Percentiles rank a stretch among this genome's conserved stretches.
Evolutionary conservation across 2,888 invertebrate species (phyloP).

Genomic region (Lagria hirta): DNA sequence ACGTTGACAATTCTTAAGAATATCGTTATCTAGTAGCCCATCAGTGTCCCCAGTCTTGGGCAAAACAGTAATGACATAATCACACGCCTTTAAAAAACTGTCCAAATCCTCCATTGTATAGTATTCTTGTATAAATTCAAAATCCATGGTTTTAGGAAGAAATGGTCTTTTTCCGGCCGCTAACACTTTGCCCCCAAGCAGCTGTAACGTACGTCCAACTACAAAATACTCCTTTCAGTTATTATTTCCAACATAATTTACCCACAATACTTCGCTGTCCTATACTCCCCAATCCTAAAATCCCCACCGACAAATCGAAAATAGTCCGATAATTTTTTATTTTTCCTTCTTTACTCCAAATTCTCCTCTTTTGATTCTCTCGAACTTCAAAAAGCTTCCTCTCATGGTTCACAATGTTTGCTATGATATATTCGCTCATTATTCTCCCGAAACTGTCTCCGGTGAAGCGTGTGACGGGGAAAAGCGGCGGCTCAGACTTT

Average conservation of each 20-base stretch:
- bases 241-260: constrained; percentile 9
- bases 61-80: constrained; percentile 59
- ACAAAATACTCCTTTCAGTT: constrained; percentile 28
- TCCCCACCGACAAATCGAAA: constrained; percentile 56
- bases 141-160: constrained; percentile 27
- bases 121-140: constrained; percentile 40
- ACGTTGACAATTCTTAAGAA: constrained; percentile 55
- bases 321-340: constrained; percentile 51
- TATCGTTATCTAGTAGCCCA: constrained; percentile 55
- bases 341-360: constrained; percentile 49
- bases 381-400: constrained; percentile 49
- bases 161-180: constrained; percentile 35
- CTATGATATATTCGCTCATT: constrained; percentile 58
- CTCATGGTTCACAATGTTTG: constrained; percentile 56
- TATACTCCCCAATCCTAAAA: constrained; percentile 59
- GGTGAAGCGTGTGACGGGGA: constrained; percentile 51
- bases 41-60: constrained; percentile 57
- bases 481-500: constrained; percentile 35
- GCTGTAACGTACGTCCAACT: constrained; percentile 55
- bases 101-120: constrained; percentile 44
- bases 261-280: constrained; percentile 53
- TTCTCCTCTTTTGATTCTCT: constrained; percentile 46
- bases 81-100: constrained; percentile 54
- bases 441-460: constrained; percentile 53
- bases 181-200: constrained; percentile 52